phyloP scores from a whole-genome alignment of 1,140 invertebrate species.

The Dermatophagoides farinae region DNA sequence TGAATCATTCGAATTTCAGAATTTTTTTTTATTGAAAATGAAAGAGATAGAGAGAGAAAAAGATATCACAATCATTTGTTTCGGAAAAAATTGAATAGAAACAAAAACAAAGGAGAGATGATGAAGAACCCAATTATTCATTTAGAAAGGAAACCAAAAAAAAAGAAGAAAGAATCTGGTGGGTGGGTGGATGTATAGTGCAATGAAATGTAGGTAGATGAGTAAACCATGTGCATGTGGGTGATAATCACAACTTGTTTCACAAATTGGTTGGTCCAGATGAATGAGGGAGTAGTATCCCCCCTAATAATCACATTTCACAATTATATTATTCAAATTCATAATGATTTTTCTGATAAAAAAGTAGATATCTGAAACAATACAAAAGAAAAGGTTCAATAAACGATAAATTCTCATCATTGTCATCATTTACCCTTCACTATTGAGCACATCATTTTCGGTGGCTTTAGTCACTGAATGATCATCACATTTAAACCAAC shows the following conservation, averaged over 20 bases:
- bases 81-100: not conserved
- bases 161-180: not conserved
- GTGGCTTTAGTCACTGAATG: slow-evolving; percentile 69
- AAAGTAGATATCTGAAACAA: slow-evolving; percentile 56
- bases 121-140: not conserved
- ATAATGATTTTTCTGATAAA: slow-evolving; percentile 52
- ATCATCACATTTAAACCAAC: slow-evolving; percentile 95
- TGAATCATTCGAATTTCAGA: too few relatives aligned
- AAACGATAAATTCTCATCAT: not conserved
- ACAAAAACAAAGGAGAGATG: not conserved
- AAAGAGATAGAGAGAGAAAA: not conserved
- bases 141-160: too few relatives aligned
- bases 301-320: too few relatives aligned
- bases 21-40: not conserved
- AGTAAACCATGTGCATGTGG: too few relatives aligned
- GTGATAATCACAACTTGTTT: too few relatives aligned
- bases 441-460: slow-evolving; percentile 68
- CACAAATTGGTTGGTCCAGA: too few relatives aligned
- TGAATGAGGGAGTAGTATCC: too few relatives aligned
- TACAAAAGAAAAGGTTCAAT: not conserved
- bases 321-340: too few relatives aligned
- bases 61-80: not conserved
- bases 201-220: not conserved
- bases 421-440: slow-evolving; percentile 56
- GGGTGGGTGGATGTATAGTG: not conserved